Evolutionary conservation across 2,113 vertebrate species (phyloP).

Genomic region (Leptosomus discolor): DNA sequence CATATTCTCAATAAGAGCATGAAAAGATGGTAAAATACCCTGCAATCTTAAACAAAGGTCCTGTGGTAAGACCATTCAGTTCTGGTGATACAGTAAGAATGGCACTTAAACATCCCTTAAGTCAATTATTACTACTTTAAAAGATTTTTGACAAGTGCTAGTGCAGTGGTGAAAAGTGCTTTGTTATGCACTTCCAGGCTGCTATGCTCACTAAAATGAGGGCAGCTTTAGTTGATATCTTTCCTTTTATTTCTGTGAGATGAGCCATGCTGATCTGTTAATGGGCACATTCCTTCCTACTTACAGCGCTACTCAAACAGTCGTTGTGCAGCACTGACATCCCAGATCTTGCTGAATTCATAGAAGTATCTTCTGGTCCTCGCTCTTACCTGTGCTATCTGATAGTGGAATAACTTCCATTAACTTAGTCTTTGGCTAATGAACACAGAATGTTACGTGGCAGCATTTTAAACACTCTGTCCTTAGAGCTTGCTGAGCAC

Average conservation of each 20-base stretch:
- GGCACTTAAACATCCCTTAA: not conserved
- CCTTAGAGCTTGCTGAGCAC: not conserved
- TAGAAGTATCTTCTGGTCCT: not conserved
- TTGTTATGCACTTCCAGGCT: not conserved
- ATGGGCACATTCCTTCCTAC: conserved; percentile 38
- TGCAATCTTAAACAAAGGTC: not conserved
- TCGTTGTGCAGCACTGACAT: not conserved
- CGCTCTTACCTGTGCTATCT: not conserved
- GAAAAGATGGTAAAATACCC: not conserved
- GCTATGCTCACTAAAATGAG: not conserved
- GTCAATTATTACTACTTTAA: not conserved
- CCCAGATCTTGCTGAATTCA: not conserved
- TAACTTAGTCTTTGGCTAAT: not conserved
- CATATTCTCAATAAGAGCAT: not conserved
- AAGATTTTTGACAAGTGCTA: not conserved
- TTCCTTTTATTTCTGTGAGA: conserved; percentile 50
- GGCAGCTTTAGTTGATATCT: not conserved
- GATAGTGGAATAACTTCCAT: not conserved
- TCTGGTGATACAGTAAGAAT: not conserved
- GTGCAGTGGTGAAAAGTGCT: not conserved
- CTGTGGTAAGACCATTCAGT: not conserved
- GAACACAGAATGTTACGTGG: accelerated
- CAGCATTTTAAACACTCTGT: not conserved
- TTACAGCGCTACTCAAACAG: not conserved
- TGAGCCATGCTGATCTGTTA: conserved; percentile 20